Base-by-base conservation (phyloP, 2,888 invertebrate genomes). In the Melanotus villosus region DNA sequence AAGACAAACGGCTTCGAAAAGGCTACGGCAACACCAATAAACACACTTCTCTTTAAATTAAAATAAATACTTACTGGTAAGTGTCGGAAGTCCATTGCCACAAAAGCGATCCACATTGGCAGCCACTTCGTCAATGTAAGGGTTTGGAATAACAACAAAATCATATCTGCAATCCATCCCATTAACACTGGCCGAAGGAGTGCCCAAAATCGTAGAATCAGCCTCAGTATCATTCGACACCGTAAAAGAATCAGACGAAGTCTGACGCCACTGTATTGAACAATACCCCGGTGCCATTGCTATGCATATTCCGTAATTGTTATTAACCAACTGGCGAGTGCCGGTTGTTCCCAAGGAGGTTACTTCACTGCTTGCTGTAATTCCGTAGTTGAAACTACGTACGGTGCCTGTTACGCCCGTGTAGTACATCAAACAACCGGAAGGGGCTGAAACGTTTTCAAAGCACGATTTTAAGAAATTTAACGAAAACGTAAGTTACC, bases 361-460 rank as follows among this genome's bases (percentile, higher is more conserved):
- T 19, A 41, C 23, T 23, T 23, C 23, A n/a, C 18, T 43, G 23
- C 58, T 58, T 1, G 58, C 41, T 9, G 88, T 86, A 0, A 88
- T 86, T 0, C 90, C 92, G 80, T 91, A 94, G 83, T 94, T 94
- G 76, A 94, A 94, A 80, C 93, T 92, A 45, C 83, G 87, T 1
- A 93, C 90, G 0, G 88, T 90, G 1, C 91, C 92, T 0, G 88
- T 81, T 0, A 83, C 78, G 0, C 87, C 87, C 30, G 89, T 90
- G 80, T 90, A 90, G 81, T 92, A 93, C 84, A 92, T 92, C 34
- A 93, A 85, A 79, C 94, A 94, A 26, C 93, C 93, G 60, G 90
- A 88, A 1, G 93, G 93, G 10, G 93, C 93, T 89, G 7, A 26
- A 26, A n/a, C n/a, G n/a, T n/a, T n/a, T n/a, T n/a, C n/a, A n/a